A percentile compares a stretch with the other conserved stretches of the same genome.
Conservation (phyloP, 1,140 invertebrate genomes). For the Drosophila pachea region DNA sequence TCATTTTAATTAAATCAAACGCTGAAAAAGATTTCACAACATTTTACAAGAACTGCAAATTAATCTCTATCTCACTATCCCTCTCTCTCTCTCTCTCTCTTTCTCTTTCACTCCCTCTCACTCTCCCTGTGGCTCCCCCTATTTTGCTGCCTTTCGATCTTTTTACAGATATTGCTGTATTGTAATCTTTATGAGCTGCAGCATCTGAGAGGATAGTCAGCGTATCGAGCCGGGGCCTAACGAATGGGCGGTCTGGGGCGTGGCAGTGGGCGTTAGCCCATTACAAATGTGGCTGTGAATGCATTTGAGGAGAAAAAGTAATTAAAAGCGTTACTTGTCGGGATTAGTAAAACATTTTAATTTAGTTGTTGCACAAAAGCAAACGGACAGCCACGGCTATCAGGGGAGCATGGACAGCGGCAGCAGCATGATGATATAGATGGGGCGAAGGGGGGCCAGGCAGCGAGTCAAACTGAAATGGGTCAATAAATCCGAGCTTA, state of each 20-base stretch:
- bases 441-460: background rate
- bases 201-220: background rate
- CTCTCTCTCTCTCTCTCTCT: background rate
- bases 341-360: slow-evolving; percentile 76
- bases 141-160: background rate
- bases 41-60: slow-evolving; percentile 16
- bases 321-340: slow-evolving; percentile 76
- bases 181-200: background rate
- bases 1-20: slow-evolving; percentile 29
- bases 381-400: slow-evolving; percentile 14
- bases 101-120: background rate
- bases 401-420: background rate
- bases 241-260: slow-evolving; percentile 1
- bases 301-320: slow-evolving; percentile 71
- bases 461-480: slow-evolving; percentile 71
- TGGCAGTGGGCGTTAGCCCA: slow-evolving; percentile 15
- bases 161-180: too few species aligned
- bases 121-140: background rate
- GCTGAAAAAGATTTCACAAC: background rate
- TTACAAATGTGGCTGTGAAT: slow-evolving; percentile 38
- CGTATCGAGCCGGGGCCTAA: background rate
- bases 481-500: slow-evolving; percentile 77
- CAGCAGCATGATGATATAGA: background rate
- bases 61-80: background rate
- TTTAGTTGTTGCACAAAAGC: slow-evolving; percentile 67